phyloP scores from a whole-genome alignment of 2,888 invertebrate species.

The Gastrophysa polygoni region DNA sequence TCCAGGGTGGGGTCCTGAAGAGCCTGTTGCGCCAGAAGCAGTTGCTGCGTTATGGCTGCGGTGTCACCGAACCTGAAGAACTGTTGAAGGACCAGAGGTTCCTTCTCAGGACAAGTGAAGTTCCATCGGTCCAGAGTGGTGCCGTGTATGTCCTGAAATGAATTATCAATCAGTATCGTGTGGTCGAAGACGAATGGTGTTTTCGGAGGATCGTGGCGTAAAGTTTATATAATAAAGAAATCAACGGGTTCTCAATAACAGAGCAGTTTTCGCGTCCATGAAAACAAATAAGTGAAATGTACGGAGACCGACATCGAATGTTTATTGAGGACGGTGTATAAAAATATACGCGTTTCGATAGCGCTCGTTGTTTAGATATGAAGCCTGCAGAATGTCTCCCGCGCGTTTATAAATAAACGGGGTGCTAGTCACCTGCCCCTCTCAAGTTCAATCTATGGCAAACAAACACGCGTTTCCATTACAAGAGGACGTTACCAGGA shows the following conservation, averaged over 20 bases:
- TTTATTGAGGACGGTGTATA: constrained; percentile 52
- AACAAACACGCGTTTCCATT: constrained; percentile 47
- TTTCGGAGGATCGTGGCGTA: constrained; percentile 15
- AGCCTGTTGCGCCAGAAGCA: constrained; percentile 67
- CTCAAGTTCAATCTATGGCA: constrained; percentile 50
- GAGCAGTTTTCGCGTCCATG: constrained; percentile 32
- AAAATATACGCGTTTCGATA: constrained; percentile 54
- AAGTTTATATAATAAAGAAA: constrained; percentile 34
- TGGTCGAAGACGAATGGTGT: not conserved
- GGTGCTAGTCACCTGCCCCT: constrained; percentile 54
- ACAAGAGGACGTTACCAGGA: constrained; percentile 45
- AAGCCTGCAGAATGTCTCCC: constrained; percentile 56
- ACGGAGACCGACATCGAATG: constrained; percentile 47
- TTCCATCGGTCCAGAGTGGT: constrained; percentile 87
- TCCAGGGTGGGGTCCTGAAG: constrained; percentile 65
- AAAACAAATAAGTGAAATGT: constrained; percentile 44
- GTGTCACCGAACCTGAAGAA: constrained; percentile 91
- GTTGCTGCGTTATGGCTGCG: constrained; percentile 77
- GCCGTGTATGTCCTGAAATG: constrained; percentile 62
- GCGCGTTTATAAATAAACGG: constrained; percentile 55
- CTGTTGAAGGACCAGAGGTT: constrained; percentile 89
- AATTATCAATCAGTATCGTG: constrained; percentile 21
- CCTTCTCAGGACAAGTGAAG: constrained; percentile 85
- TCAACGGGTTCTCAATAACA: constrained; percentile 33
- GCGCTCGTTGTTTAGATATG: constrained; percentile 52